These are phyloP conservation scores for Hydroisotoma schaefferi DNA, from an alignment of 2,888 invertebrate species.

Conservation along the genomic window DNA sequence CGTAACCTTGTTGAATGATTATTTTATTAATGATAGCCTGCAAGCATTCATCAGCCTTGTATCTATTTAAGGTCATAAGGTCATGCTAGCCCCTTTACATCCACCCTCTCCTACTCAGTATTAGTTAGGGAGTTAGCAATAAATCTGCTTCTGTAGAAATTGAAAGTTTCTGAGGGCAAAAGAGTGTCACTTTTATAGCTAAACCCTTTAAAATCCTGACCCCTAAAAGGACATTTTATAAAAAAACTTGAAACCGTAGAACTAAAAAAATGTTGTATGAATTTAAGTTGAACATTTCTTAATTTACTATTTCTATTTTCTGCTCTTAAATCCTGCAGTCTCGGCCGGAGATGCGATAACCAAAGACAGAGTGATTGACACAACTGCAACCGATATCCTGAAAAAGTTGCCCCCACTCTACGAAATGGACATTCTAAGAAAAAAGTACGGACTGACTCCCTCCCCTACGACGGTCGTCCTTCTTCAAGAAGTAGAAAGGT, in stretches of 20 bases:
- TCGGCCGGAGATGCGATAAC: constrained; percentile 68
- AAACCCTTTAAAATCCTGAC: too few relatives aligned
- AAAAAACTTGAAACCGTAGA: too few relatives aligned
- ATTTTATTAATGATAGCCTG: too few relatives aligned
- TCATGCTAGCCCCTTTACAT: too few relatives aligned
- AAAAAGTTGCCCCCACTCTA: constrained; percentile 70
- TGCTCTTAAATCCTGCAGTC: constrained; percentile 55
- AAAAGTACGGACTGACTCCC: constrained; percentile 73
- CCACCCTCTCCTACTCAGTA: too few relatives aligned
- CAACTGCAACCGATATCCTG: constrained; percentile 72
- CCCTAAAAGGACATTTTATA: too few relatives aligned
- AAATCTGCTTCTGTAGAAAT: too few relatives aligned
- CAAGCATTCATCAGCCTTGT: too few relatives aligned
- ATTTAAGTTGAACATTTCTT: not conserved
- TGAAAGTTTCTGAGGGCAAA: too few relatives aligned
- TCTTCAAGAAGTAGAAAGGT: constrained; percentile 80
- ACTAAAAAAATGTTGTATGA: not conserved
- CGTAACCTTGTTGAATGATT: constrained; percentile 47
- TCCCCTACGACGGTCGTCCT: constrained; percentile 81
- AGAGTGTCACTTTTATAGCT: too few relatives aligned
- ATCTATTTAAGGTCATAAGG: too few relatives aligned
- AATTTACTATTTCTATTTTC: not conserved
- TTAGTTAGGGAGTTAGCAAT: too few relatives aligned
- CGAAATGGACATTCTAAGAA: constrained; percentile 75
- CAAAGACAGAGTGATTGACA: constrained; percentile 80